These are phyloP conservation scores for Mylabris phalerata DNA, from an alignment of 1,140 invertebrate species.

Conservation along the genomic window DNA sequence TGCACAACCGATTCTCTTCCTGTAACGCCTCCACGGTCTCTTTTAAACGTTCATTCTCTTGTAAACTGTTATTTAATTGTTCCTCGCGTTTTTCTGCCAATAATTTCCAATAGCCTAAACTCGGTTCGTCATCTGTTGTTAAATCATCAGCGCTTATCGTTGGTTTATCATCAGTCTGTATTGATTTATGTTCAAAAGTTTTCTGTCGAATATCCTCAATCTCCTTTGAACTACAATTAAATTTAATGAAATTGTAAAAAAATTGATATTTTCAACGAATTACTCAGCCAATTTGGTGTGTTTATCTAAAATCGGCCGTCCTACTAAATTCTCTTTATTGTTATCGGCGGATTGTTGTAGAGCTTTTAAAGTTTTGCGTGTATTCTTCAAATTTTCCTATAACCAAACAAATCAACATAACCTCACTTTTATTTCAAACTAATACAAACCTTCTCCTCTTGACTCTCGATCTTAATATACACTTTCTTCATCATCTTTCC, in stretches of 20 bases:
- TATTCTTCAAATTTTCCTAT: constrained; percentile 45
- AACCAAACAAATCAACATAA: constrained; percentile 16
- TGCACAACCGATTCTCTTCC: constrained; percentile 55
- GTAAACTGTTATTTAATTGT: constrained; percentile 56
- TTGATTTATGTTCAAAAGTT: constrained; percentile 45
- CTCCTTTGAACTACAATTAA: constrained; percentile 5
- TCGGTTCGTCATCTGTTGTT: constrained; percentile 55
- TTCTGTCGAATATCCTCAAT: constrained; percentile 33
- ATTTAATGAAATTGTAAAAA: neutral
- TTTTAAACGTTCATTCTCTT: constrained; percentile 54
- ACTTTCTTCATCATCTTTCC: constrained; percentile 34
- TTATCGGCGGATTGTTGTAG: constrained; percentile 55
- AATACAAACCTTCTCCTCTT: constrained; percentile 41
- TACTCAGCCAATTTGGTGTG: constrained; percentile 28
- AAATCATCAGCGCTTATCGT: constrained; percentile 53
- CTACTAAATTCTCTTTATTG: constrained; percentile 56
- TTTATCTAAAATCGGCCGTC: constrained; percentile 35
- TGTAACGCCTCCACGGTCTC: constrained; percentile 50
- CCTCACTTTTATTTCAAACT: neutral
- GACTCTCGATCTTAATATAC: constrained; percentile 42
- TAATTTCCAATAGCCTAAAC: constrained; percentile 61
- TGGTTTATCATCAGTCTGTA: constrained; percentile 49
- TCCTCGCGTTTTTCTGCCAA: constrained; percentile 57
- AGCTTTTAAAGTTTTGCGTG: constrained; percentile 53
- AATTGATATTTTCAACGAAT: constrained; percentile 1